phyloP scores from a whole-genome alignment of 2,113 vertebrate genomes.

The Struthio camelus region DNA sequence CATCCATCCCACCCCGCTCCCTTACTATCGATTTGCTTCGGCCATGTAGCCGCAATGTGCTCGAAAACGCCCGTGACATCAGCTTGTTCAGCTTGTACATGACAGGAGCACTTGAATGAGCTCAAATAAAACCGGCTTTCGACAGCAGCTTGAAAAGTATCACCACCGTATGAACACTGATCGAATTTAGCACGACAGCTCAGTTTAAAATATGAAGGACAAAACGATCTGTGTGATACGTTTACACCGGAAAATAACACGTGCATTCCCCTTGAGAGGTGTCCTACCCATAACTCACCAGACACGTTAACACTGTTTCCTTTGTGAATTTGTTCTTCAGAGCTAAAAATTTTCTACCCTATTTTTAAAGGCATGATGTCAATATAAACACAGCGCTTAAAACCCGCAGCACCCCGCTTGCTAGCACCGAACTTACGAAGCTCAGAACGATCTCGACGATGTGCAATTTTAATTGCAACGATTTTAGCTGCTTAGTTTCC shows the following conservation, averaged over 20 bases:
- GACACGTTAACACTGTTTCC: background rate
- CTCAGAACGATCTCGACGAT: background rate
- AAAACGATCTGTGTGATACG: slow-evolving; percentile 16
- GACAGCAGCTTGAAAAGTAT: slow-evolving; percentile 30
- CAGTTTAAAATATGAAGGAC: slow-evolving; percentile 29
- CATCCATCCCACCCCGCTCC: background rate
- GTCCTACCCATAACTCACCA: slow-evolving; percentile 6
- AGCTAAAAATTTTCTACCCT: background rate
- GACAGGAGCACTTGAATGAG: slow-evolving; percentile 12
- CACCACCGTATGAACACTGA: slow-evolving; percentile 33
- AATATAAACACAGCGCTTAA: background rate
- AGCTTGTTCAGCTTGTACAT: background rate
- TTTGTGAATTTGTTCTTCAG: background rate
- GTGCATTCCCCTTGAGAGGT: background rate
- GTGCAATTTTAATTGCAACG: background rate
- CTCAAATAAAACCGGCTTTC: slow-evolving; percentile 32
- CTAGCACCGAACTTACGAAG: background rate
- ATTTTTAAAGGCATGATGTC: background rate
- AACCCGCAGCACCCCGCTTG: background rate
- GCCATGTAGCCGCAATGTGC: background rate
- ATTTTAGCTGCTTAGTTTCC: background rate
- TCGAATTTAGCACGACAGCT: slow-evolving; percentile 12
- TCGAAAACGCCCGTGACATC: background rate
- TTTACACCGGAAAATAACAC: slow-evolving; percentile 28
- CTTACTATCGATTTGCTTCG: background rate